phyloP scores from a whole-genome alignment of 2,888 invertebrate species.

The Arrhopalites spinosus region DNA sequence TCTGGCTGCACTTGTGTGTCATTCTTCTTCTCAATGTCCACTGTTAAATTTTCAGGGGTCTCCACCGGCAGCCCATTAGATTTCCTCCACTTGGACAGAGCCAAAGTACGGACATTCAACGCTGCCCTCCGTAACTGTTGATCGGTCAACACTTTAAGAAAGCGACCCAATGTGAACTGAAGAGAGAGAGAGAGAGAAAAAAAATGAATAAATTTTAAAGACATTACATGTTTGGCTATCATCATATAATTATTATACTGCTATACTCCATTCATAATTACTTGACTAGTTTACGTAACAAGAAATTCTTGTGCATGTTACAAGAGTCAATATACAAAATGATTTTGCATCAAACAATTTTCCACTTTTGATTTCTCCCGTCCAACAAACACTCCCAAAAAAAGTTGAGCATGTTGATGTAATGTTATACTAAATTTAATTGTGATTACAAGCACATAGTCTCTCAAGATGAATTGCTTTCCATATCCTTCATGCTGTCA shows the following conservation, averaged over 20 bases:
- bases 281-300: neutral
- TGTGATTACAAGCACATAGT: no score
- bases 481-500: no score
- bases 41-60: neutral
- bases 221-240: neutral
- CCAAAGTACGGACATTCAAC: constrained; percentile 41
- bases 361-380: no score
- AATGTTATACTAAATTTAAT: no score
- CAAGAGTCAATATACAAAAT: no score
- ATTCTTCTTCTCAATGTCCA: neutral
- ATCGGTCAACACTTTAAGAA: constrained; percentile 50
- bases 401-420: no score
- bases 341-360: no score
- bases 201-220: constrained; percentile 14
- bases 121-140: constrained; percentile 44
- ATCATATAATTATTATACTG: neutral
- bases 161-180: constrained; percentile 48
- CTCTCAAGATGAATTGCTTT: no score
- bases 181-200: constrained; percentile 19
- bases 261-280: neutral
- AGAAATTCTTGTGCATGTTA: neutral
- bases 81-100: constrained; percentile 44
- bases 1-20: neutral
- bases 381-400: no score
- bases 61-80: constrained; percentile 13